These are phyloP conservation scores for Creontiades dilutus DNA, from an alignment of 2,888 invertebrate species.

Conservation along the genomic window DNA sequence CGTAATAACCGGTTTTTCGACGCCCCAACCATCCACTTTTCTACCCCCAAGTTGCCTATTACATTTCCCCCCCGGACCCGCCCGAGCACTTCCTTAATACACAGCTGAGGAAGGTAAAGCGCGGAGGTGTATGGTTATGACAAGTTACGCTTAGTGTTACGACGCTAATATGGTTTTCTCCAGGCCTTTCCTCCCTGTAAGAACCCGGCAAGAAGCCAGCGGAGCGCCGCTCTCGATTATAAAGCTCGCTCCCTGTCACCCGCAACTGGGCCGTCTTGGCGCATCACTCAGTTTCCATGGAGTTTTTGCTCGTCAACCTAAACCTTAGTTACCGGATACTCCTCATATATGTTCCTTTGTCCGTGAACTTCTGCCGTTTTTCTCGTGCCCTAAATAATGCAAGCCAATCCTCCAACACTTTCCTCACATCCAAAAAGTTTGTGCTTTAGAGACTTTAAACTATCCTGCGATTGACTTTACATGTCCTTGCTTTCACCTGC, in stretches of 20 bases:
- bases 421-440: too few species aligned
- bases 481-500: too few species aligned
- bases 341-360: neutral
- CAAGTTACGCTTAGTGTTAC: conserved; percentile 45
- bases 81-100: conserved; percentile 15
- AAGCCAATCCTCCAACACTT: too few species aligned
- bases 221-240: conserved; percentile 14
- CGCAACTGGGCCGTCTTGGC: neutral
- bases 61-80: neutral
- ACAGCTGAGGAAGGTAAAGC: neutral
- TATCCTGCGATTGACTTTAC: too few species aligned
- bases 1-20: conserved; percentile 32
- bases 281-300: neutral
- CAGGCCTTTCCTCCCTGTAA: neutral
- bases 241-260: neutral
- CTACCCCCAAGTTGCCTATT: conserved; percentile 39
- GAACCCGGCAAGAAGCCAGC: conserved; percentile 14
- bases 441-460: too few species aligned
- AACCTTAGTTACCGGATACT: neutral
- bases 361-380: neutral
- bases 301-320: conserved; percentile 50
- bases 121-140: conserved; percentile 26
- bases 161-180: conserved; percentile 12
- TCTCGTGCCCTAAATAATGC: too few species aligned
- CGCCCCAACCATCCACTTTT: conserved; percentile 10